These are phyloP conservation scores for Drosophila kurseongensis DNA, from an alignment of 1,140 invertebrate species.

Conservation along the genomic window DNA sequence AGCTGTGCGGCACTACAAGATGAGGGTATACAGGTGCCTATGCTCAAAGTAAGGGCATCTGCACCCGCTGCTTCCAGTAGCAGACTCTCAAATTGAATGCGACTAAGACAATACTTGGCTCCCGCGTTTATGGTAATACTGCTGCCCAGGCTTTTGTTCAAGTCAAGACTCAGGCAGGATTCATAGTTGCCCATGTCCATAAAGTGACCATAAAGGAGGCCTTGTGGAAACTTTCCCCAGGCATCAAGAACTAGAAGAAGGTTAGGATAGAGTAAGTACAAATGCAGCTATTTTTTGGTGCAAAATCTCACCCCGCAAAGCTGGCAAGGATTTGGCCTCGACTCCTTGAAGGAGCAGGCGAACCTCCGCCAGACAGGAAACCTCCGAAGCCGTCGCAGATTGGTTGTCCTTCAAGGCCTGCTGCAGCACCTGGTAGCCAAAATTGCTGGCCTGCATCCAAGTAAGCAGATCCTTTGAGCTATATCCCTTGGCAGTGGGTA, in stretches of 20 bases:
- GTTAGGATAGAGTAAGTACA: neutral
- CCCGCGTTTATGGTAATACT: neutral
- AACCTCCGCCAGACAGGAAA: conserved; percentile 34
- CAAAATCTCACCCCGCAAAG: conserved; percentile 45
- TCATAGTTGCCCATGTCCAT: conserved; percentile 74
- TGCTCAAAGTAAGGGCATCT: conserved; percentile 28
- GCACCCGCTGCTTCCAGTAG: neutral
- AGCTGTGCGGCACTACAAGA: conserved; percentile 47
- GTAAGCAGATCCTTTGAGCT: conserved; percentile 46
- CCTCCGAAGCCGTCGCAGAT: conserved; percentile 9
- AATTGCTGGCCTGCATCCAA: conserved; percentile 66
- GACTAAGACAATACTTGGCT: conserved; percentile 64
- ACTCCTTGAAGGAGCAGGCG: conserved; percentile 35
- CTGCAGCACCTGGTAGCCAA: conserved; percentile 64
- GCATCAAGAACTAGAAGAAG: conserved; percentile 64
- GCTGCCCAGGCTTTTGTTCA: neutral
- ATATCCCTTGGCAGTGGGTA: conserved; percentile 6
- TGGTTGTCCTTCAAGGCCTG: conserved; percentile 29
- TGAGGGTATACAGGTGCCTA: conserved; percentile 64
- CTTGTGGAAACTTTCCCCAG: conserved; percentile 77
- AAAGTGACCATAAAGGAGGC: conserved; percentile 75
- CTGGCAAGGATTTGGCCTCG: conserved; percentile 27
- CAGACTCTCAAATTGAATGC: conserved; percentile 50
- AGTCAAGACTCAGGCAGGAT: conserved; percentile 47
- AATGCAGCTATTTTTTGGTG: too few relatives aligned